phyloP scores from a whole-genome alignment of 2,797 vertebrate species.

The Tympanoctomys barrerae region DNA sequence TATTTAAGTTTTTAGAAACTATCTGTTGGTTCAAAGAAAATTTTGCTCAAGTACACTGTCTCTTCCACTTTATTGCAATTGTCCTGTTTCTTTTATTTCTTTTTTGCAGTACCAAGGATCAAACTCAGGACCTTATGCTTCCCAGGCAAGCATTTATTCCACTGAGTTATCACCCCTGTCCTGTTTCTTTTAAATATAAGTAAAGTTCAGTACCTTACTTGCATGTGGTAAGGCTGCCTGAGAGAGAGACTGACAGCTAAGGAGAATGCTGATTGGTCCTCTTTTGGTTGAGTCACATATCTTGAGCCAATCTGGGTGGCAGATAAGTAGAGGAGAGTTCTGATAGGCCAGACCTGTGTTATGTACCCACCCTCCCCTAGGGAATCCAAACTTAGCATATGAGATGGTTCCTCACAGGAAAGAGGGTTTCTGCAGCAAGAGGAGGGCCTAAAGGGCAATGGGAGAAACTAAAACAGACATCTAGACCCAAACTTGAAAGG shows the following conservation, averaged over 20 bases:
- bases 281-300: background rate
- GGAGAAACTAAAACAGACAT: background rate
- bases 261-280: background rate
- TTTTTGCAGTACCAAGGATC: too few relatives aligned
- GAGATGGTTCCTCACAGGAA: background rate
- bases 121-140: too few relatives aligned
- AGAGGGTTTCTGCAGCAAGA: background rate
- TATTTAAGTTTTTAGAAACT: slow-evolving; percentile 32
- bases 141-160: too few relatives aligned
- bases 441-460: background rate
- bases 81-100: background rate
- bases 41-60: background rate
- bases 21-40: background rate
- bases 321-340: background rate
- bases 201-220: background rate
- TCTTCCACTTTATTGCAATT: background rate
- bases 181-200: background rate
- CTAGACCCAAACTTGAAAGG: background rate
- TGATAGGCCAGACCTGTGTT: background rate
- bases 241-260: background rate
- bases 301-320: background rate
- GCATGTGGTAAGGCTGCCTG: background rate
- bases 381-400: background rate
- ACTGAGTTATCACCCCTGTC: too few relatives aligned
- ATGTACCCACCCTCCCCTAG: background rate